Base-by-base conservation (phyloP, 2,888 invertebrate species). In the Ceraclea dissimilis region DNA sequence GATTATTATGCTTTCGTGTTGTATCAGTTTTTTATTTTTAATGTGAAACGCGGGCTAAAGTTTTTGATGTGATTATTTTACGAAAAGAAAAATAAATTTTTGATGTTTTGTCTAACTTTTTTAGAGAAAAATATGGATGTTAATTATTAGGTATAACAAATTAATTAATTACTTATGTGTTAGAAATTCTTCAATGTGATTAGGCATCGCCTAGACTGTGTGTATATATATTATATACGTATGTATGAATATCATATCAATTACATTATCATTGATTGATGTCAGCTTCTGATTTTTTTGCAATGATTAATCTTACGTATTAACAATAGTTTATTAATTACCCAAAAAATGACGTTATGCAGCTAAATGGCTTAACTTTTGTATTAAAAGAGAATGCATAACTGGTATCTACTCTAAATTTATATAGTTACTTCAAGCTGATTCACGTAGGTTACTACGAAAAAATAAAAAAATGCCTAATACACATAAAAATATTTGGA, bases 31-130 rank as follows among this genome's bases (percentile, higher is more conserved):
- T 13, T 39, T n/a, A 4, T 39, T 39, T 39, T 39, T 2, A 39
- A 8, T n/a, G 16, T 39, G 39, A 26, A 26, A 39, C 39, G 39
- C 39, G 13, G 39, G 39, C 39, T 8, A 39, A 39, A 47, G 31
- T 22, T 58, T 60, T 60, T 56, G 58, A 57, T 60, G 58, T 60
- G 58, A 55, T 60, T 60, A 55, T 53, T 57, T 61, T 61, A 50
- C 48, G 43, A 54, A 46, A 52, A 51, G 43, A 48, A 51, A n/a
- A 55, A 22, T 47, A 50, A 52, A 57, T 51, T 61, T 61, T 61
- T 54, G 61, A 52, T 61, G 61, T 61, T 51, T 58, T 61, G 61
- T 59, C 54, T 48, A 53, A 26, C 46, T 50, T 39, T 39, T 39
- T 51, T 54, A 54, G 44, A 46, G 47, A 31, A 50, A 47, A 54